Evolutionary conservation across 2,797 vertebrate species (phyloP), one percentile per base, ranked within the genome.

Genomic region (Protonibea diacanthus): DNA sequence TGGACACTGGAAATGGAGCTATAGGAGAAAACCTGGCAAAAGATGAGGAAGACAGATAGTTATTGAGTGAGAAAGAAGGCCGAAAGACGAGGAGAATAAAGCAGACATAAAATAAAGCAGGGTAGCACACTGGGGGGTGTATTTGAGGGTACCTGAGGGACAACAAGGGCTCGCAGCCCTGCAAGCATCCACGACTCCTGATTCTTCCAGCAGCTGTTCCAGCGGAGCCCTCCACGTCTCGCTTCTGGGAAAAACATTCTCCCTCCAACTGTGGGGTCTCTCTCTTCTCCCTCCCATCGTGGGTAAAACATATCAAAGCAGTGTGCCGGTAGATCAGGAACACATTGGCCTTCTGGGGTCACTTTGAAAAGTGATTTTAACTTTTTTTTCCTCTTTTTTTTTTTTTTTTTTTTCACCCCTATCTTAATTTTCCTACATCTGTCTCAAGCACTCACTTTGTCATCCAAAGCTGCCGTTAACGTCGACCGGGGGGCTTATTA

Each of bases 191-290:
- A 70, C 73, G 48, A 18, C 66, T 18, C 67, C 73, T 94, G 91
- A 95, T 95, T 83, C 78, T 58, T 92, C 78, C 85, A 92, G 80
- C 95, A 95, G 94, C 91, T 94, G 94, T 79, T 88, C 53, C 70
- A 71, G 42, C 13, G 17, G 25, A 75, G 67, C 48, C 3, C 81
- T 55, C 59, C 52, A 44, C 80, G 79, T 78, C 63, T 72, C 8
- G 9, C 63, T 81, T 78, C 93, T 94, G 93, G 80, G 76, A 94
- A 93, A 93, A 78, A 81, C 89, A 92, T 95, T 89, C 90, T 71
- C 86, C 79, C 53, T 87, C 74, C 75, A 73, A 64, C 21, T 78
- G 85, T 88, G 82, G 80, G 84, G 88, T 91, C 83, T 76, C 58
- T 73, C 74, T 64, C 68, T 52, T 72, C 59, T 65, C 21, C 53